A percentile compares a stretch with the other conserved stretches of the same genome.
Conservation (phyloP, 1,140 invertebrate species). For the Arctopsyche grandis region DNA sequence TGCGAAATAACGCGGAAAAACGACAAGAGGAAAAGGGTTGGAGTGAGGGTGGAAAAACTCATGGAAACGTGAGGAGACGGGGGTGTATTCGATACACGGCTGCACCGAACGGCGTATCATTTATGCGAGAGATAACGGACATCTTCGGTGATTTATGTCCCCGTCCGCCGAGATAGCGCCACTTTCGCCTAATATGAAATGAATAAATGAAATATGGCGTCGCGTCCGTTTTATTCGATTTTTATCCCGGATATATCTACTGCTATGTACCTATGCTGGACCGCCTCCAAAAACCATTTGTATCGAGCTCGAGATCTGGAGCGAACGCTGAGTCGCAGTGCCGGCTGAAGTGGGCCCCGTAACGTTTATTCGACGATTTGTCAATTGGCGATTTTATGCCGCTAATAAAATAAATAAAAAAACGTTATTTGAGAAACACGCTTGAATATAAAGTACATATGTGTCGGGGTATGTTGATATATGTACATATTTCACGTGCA, state of each 20-base stretch:
- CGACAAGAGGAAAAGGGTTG: too few species aligned
- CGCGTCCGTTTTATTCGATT: conserved; percentile 11
- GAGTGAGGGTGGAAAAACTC: too few species aligned
- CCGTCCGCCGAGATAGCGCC: not conserved
- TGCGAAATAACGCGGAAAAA: too few species aligned
- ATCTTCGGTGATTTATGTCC: conserved; percentile 27
- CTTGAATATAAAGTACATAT: too few species aligned
- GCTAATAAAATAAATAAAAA: too few species aligned
- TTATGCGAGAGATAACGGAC: conserved; percentile 22
- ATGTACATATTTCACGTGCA: too few species aligned
- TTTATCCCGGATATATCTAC: not conserved
- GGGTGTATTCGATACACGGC: not conserved
- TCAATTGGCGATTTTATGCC: not conserved
- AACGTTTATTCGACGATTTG: not conserved
- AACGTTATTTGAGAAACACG: too few species aligned
- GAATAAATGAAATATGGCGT: conserved; percentile 35
- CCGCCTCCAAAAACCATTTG: not conserved
- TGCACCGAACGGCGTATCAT: conserved; percentile 3
- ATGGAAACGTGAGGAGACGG: too few species aligned
- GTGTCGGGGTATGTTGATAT: too few species aligned
- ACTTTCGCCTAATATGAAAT: conserved; percentile 34
- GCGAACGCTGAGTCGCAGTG: not conserved
- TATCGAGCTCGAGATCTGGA: not conserved
- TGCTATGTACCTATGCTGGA: too few species aligned
- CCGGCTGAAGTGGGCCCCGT: not conserved